Base-by-base conservation (phyloP, 2,888 invertebrate species). In the Chalcosyrphus nemorum region DNA sequence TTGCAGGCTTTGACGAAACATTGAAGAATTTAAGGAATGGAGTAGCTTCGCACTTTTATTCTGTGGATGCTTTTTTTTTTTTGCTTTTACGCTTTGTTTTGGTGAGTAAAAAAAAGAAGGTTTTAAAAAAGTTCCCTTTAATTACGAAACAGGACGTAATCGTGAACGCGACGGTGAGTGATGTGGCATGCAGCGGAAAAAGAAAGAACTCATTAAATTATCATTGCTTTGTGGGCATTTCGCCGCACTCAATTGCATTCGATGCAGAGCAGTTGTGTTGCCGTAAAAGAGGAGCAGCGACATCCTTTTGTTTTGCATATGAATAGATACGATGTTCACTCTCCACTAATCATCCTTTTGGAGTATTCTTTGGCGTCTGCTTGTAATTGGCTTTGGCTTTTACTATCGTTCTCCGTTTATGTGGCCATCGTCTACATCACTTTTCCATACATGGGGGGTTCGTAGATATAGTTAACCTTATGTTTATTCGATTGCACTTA, bases 371-470 rank as follows among this genome's bases (percentile, higher is more conserved):
- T n/a, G 52, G 32, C n/a, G 24, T 74, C 47, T 56, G 54, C 29
- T 9, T 45, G 52, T 74, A 75, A 66, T 75, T 75, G 65, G 66
- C 65, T 63, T 65, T 57, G 66, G 32, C 19, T 74, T 72, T 47
- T 45, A 56, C 54, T 74, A 38, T 56, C 45, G 63, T 27, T 65
- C 47, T 50, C 13, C 38, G 47, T 57, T 29, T 43, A 35, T 72
- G 21, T 32, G 29, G 6, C 32, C 43, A 19, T 41, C 54, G 24
- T 11, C 41, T 13, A 32, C 35, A 38, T 24, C n/a, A 17, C 19
- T 35, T 38, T 11, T 7, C 13, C 13, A 5, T n/a, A 9, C 4
- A 29, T 5, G 2, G 19, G 27, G 15, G 41, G n/a, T 5, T 52
- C n/a, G n/a, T n/a, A n/a, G n/a, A 45, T 15, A 56, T 15, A 13